Base-by-base conservation (phyloP, 2,113 vertebrate species). In the Mesitornis unicolor region DNA sequence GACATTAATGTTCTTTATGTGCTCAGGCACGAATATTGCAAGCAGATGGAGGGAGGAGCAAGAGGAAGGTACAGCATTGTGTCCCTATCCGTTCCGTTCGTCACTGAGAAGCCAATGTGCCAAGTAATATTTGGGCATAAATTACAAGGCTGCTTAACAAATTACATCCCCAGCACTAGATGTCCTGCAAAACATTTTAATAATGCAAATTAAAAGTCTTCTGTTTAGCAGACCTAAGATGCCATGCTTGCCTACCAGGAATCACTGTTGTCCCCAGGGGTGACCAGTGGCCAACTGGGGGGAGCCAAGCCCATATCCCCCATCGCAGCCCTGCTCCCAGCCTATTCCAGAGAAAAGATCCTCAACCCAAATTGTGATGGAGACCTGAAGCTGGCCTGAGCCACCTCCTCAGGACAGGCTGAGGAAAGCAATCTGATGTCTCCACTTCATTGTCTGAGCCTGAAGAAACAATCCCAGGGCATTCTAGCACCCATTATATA, bases 21-120 rank as follows among this genome's bases (percentile, higher is more conserved):
- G 75, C 88, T 97, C 68, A 43, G 90, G 93, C 93, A 95, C 75
- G 94, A 94, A 87, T 95, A 96, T 97, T 92, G 91, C 51, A 92
- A 97, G 96, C 96, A 98, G 97, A 96, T 97, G 95, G 96, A 91
- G 95, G 94, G 96, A 97, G 93, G 86, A 47, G 35, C 42, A 25
- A 59, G 87, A 7, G 33, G 84, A 65, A 92, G 92, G 94, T 80
- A 57, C 25, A 47, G 63, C 94, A 88, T 92, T 94, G 90, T 74
- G 29, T 92, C 89, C 84, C 97, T 22, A 91, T 69, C 78, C 8
- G 31, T 8, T 50, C 54, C 16, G 8, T 94, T 94, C 87, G 76
- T 90, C 84, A 69, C 35, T 3, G 89, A 78, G 84, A 51, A 89
- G 77, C 90, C 95, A 82, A 95, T 15, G 82, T 93, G 94, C 91